Evolutionary conservation across 2,888 invertebrate genomes (phyloP).

Genomic region (Drosophila multiciliata): DNA sequence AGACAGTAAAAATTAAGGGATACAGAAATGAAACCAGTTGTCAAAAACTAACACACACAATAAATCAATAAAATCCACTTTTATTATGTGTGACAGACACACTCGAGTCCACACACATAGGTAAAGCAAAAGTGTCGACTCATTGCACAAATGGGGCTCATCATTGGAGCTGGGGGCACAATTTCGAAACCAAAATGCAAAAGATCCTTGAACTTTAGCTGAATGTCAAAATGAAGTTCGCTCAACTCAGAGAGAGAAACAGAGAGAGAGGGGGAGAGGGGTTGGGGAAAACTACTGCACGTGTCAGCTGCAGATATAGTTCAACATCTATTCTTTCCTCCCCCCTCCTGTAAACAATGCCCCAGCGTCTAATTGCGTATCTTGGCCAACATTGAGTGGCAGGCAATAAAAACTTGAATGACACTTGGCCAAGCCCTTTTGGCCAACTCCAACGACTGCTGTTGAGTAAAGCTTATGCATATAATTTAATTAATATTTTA

Average conservation of each 20-base stretch:
- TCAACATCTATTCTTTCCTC: slow-evolving; percentile 5
- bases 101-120: slow-evolving; percentile 6
- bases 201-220: slow-evolving; percentile 70
- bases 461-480: slow-evolving; percentile 47
- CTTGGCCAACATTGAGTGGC: slow-evolving; percentile 56
- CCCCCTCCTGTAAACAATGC: slow-evolving; percentile 1
- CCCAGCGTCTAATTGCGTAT: slow-evolving; percentile 51
- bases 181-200: slow-evolving; percentile 40
- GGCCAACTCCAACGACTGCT: slow-evolving; percentile 13
- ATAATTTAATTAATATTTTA: slow-evolving; percentile 79
- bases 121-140: slow-evolving; percentile 32
- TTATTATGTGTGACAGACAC: slow-evolving; percentile 5
- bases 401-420: slow-evolving; percentile 66
- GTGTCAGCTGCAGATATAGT: slow-evolving; percentile 30
- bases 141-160: slow-evolving; percentile 30
- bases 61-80: slow-evolving; percentile 46
- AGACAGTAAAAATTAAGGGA: neutral
- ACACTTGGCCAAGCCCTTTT: slow-evolving; percentile 61
- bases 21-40: slow-evolving; percentile 10
- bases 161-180: slow-evolving; percentile 7
- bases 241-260: slow-evolving; percentile 28
- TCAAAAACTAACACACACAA: slow-evolving; percentile 21
- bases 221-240: slow-evolving; percentile 62
- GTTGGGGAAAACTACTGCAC: slow-evolving; percentile 21
- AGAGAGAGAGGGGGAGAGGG: neutral